These are phyloP conservation scores for Hozukius guyotensis DNA, from an alignment of 2,797 vertebrate species.

Conservation along the genomic window DNA sequence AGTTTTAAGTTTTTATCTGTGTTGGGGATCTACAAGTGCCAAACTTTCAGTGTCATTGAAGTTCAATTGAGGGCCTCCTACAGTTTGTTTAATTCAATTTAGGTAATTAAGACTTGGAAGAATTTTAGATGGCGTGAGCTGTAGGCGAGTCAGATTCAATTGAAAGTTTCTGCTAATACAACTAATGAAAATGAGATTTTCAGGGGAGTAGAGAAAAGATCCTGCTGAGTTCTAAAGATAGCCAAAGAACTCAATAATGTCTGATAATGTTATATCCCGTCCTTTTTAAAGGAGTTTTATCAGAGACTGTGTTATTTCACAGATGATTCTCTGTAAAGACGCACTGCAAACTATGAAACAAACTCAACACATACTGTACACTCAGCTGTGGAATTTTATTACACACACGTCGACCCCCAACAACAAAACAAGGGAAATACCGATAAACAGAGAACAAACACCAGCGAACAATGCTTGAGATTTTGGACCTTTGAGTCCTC, in stretches of 20 bases:
- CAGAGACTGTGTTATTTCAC: background rate
- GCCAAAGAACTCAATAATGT: background rate
- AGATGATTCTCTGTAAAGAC: background rate
- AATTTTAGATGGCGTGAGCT: background rate
- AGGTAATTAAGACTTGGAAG: background rate
- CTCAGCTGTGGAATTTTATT: conserved; percentile 2
- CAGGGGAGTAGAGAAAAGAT: background rate
- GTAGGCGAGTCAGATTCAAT: background rate
- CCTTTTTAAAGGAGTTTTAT: background rate
- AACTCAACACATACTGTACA: background rate
- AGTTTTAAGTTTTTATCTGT: background rate
- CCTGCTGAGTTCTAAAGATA: background rate
- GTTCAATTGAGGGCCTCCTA: conserved; percentile 2
- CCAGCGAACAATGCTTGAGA: background rate
- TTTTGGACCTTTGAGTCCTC: background rate
- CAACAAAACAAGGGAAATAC: conserved; percentile 33
- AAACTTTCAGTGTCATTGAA: background rate
- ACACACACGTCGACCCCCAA: background rate
- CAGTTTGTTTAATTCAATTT: conserved; percentile 9
- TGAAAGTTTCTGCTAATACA: background rate
- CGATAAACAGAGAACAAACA: conserved; percentile 17
- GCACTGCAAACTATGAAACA: background rate
- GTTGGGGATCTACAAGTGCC: background rate
- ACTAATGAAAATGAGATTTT: conserved; percentile 8
- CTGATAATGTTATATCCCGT: background rate